Base-by-base conservation (phyloP, 2,113 vertebrate genomes). In the Gambusia affinis region DNA sequence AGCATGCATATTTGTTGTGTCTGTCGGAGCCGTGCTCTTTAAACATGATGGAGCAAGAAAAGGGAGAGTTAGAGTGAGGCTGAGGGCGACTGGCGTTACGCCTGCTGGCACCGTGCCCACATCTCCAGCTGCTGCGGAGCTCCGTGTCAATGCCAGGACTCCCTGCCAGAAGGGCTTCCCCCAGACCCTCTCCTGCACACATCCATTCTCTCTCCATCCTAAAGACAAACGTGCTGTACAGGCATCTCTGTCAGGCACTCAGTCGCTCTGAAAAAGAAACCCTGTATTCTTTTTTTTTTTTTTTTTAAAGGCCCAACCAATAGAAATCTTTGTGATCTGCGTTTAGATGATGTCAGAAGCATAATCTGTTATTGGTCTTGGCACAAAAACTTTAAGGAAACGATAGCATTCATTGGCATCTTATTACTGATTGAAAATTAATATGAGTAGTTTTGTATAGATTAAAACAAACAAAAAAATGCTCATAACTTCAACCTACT, bases 101-200 rank as follows among this genome's bases (percentile, higher is more conserved):
- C 93, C 94, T 72, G 33, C 83, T 95, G 95, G 94, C 93, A 88
- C 78, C 0, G 64, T 81, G 93, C 94, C 93, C 80, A 83, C 88
- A 87, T 90, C 87, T 92, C 91, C 47, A 78, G 85, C 92, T 93
- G 89, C 88, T 91, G 87, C 85, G 80, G 83, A 88, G 87, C 82
- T 91, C 88, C 83, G 78, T 93, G 93, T 92, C 92, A 89, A 68
- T 63, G 88, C 82, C 91, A 92, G 92, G 88, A 92, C 90, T 92
- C 91, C 89, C 91, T 92, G 91, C 93, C 90, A 94, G 90, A 90
- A 93, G 92, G 94, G 94, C 87, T 94, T 94, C 90, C 92, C 93
- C 94, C 91, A 87, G 74, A 92, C 88, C 86, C 85, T 88, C 91
- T 82, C 87, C 89, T 79, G 24, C 79, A 74, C 70, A 79, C 84